Evolutionary conservation across 2,113 vertebrate species (phyloP), one percentile per base, ranked within the genome.

Genomic region (Nyctereutes procyonoides): DNA sequence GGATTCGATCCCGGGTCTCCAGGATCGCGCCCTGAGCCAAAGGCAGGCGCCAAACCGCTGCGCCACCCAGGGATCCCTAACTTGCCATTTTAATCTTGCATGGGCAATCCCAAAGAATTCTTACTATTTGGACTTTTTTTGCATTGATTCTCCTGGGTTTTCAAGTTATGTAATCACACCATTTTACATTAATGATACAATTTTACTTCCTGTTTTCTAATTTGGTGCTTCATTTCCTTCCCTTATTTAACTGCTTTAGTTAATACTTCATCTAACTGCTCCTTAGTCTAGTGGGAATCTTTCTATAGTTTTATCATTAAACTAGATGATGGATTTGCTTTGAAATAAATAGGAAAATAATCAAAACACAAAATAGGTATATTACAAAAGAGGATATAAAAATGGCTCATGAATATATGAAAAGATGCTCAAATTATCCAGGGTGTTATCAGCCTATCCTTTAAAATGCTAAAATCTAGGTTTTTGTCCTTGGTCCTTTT

Each of bases 191-290:
- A 76, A n/a, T 79, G 85, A 95, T 71, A 81, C 22, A 90, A 55
- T 93, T 93, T 92, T 89, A 65, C 83, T 95, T 96, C 32, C 48
- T 74, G 14, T 86, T 88, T 92, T 95, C 91, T 92, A 85, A 94
- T 93, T 86, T 80, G 86, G 95, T 62, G 60, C 62, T 86, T 96
- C 77, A 48, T 74, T 94, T 97, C 94, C 88, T 85, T 82, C 87
- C 93, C 71, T 80, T 89, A 71, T 83, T 97, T 97, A 91, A 91
- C 93, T 94, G 17, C 82, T 91, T 88, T 92, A 95, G 88, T 95
- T 91, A 95, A 94, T 88, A 82, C 38, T 93, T 93, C 32, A 84
- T 84, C 67, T 95, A 92, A 95, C 77, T 67, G 32, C 14, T 95
- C 30, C 73, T 93, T 83, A 62, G 12, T 88, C 80, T 71, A 69